These are phyloP conservation scores for Rhinoptilus africanus DNA, from an alignment of 2,113 vertebrate species.

Conservation along the genomic window DNA sequence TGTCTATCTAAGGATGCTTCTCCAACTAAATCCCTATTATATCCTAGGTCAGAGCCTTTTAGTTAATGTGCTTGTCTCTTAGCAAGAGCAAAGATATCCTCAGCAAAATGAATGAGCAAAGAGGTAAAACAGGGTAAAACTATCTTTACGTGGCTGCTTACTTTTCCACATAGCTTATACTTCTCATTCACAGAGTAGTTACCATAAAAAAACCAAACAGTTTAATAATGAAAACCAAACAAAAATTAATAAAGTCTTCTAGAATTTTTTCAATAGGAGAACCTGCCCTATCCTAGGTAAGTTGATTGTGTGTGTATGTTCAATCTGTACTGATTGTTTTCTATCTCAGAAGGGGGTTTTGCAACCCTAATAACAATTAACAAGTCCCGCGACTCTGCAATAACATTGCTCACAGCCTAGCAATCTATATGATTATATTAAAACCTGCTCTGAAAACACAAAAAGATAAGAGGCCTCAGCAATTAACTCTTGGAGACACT, in stretches of 20 bases:
- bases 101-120: background rate
- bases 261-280: background rate
- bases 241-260: background rate
- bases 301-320: background rate
- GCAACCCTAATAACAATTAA: background rate
- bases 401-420: background rate
- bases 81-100: background rate
- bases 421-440: background rate
- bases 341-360: background rate
- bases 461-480: background rate
- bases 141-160: background rate
- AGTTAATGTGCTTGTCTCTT: background rate
- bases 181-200: background rate
- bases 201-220: background rate
- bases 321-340: background rate
- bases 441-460: background rate
- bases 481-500: background rate
- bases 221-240: background rate
- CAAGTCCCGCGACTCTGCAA: background rate
- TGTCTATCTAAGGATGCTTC: rapidly evolving
- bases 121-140: background rate
- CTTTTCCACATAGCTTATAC: background rate
- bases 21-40: background rate
- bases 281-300: background rate
- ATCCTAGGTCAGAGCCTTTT: background rate